A percentile compares a stretch with the other conserved stretches of the same genome.
Evolutionary conservation across 2,888 invertebrate species (phyloP).

Genomic region (Tetranychus truncatus): DNA sequence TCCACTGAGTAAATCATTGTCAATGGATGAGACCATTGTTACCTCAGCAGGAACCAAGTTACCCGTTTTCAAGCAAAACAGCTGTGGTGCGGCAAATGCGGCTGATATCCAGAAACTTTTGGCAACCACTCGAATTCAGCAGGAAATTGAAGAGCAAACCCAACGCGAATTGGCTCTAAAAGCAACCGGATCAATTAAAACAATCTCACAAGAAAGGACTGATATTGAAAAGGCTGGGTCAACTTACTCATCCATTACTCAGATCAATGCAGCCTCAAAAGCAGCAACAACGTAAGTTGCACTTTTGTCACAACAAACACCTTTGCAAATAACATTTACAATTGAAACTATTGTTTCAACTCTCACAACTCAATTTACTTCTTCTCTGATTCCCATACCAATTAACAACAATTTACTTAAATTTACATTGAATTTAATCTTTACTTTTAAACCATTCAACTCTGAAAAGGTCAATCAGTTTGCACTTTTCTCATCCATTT

Average conservation of each 20-base stretch:
- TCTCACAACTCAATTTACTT: no score
- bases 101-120: slow-evolving; percentile 19
- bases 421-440: no score
- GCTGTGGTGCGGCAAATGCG: not conserved
- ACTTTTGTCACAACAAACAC: not conserved
- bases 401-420: no score
- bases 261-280: not conserved
- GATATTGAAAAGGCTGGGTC: slow-evolving; percentile 24
- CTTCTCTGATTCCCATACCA: no score
- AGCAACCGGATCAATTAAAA: slow-evolving; percentile 42
- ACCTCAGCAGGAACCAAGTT: not conserved
- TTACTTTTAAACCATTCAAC: no score
- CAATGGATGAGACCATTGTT: not conserved
- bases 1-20: not conserved
- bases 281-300: not conserved
- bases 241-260: not conserved
- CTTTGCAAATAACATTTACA: no score
- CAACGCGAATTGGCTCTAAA: slow-evolving; percentile 63
- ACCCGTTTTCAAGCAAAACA: not conserved
- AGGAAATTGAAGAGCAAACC: slow-evolving; percentile 68
- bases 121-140: slow-evolving; percentile 50
- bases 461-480: no score
- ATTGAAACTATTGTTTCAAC: no score
- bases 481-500: no score
- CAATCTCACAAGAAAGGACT: slow-evolving; percentile 40